A percentile compares a stretch with the other conserved stretches of the same genome.
Conservation (phyloP, 2,113 vertebrate genomes). For the Odontesthes bonariensis region DNA sequence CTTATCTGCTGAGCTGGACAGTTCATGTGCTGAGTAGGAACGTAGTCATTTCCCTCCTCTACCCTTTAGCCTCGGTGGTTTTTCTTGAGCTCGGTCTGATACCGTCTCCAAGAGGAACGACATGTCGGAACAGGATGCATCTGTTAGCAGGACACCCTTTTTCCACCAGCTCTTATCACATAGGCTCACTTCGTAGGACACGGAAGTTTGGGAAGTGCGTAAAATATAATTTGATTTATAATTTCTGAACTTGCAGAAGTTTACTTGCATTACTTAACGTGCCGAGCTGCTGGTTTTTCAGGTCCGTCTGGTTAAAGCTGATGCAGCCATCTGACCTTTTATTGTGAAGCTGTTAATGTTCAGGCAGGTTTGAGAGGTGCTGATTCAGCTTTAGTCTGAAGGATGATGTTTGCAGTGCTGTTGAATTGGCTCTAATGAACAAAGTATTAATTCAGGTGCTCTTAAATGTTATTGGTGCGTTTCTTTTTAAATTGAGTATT, state of each 20-base stretch:
- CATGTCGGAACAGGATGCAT: constrained; percentile 71
- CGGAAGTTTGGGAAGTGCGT: background rate
- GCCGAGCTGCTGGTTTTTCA: background rate
- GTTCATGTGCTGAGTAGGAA: constrained; percentile 30
- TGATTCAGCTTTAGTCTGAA: no score
- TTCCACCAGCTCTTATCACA: background rate
- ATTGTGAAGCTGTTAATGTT: no score
- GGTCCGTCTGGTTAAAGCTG: background rate
- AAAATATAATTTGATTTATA: background rate
- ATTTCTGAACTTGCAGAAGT: no score
- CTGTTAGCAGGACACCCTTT: constrained; percentile 44
- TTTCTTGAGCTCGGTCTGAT: constrained; percentile 29
- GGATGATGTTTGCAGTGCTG: no score
- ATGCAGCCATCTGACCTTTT: background rate
- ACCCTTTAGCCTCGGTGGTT: constrained; percentile 27
- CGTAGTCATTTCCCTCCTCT: constrained; percentile 45
- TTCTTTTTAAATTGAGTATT: no score
- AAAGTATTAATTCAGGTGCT: no score
- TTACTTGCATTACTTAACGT: no score
- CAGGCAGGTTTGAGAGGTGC: no score
- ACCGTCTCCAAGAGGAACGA: constrained; percentile 53
- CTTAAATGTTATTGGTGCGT: no score
- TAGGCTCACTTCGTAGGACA: background rate
- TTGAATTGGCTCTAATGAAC: no score
- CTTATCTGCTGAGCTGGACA: constrained; percentile 20